A percentile compares a stretch with the other conserved stretches of the same genome.
Conservation (phyloP, 2,888 invertebrate genomes). For the Hanleya hanleyi region DNA sequence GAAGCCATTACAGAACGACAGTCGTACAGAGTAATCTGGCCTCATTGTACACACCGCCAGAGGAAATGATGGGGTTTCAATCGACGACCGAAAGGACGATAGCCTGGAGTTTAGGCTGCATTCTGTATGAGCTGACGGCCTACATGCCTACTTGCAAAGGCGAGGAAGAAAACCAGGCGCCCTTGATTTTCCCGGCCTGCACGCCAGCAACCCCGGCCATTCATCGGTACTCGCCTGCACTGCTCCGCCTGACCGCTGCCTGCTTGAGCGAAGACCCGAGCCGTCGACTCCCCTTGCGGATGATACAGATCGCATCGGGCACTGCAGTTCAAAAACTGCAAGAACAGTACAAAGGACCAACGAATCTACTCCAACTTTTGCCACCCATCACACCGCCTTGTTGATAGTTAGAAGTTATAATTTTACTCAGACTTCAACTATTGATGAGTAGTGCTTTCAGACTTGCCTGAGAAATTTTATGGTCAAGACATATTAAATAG, state of each 20-base stretch:
- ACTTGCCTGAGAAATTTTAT: too few species aligned
- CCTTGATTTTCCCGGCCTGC: not conserved
- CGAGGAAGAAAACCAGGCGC: not conserved
- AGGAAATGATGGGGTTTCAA: conserved; percentile 39
- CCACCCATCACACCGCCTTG: not conserved
- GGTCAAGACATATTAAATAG: too few species aligned
- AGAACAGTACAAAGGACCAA: not conserved
- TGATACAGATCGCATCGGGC: not conserved
- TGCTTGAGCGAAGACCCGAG: not conserved
- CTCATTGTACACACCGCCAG: conserved; percentile 44
- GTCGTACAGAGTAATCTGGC: conserved; percentile 25
- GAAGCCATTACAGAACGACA: conserved; percentile 44
- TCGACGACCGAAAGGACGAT: conserved; percentile 36
- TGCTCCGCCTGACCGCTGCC: not conserved
- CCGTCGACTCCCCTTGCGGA: not conserved
- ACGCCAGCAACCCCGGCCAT: not conserved
- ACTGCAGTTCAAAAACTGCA: not conserved
- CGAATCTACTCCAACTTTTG: not conserved
- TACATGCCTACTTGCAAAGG: conserved; percentile 34
- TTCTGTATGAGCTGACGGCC: conserved; percentile 48
- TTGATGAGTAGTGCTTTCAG: too few species aligned
- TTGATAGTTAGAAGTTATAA: not conserved
- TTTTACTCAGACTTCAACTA: too few species aligned
- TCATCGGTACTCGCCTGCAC: not conserved
- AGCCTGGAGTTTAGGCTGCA: conserved; percentile 56